Percentiles rank a stretch among this genome's conserved stretches.
Evolutionary conservation across 2,113 vertebrate species (phyloP).

Genomic region (Calyptommatus sinebrachiatus): DNA sequence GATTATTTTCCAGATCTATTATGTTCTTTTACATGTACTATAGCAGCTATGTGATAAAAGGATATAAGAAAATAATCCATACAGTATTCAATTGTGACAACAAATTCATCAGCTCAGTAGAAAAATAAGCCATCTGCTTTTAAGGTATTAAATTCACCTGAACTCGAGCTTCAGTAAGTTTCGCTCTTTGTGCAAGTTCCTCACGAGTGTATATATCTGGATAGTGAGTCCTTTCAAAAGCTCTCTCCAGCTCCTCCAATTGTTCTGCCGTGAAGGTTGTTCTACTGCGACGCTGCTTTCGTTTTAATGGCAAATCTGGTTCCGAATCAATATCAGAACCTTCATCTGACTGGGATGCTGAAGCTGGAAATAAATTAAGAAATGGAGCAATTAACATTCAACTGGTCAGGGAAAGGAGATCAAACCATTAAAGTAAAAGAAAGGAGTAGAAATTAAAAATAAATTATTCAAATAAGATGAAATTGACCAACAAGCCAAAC

Average conservation of each 20-base stretch:
- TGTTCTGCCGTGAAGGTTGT: conserved; percentile 97
- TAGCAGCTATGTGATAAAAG: too few relatives aligned
- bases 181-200: conserved; percentile 95
- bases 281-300: conserved; percentile 94
- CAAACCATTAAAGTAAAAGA: conserved; percentile 2
- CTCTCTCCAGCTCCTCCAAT: conserved; percentile 94
- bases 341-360: conserved; percentile 93
- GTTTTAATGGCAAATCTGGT: conserved; percentile 92
- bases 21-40: too few relatives aligned
- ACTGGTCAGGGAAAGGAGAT: not conserved
- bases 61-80: too few relatives aligned
- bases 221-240: conserved; percentile 97
- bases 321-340: conserved; percentile 97
- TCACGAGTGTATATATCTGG: conserved; percentile 98
- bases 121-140: not conserved
- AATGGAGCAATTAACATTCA: not conserved
- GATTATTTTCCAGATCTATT: too few relatives aligned
- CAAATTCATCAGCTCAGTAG: fast-evolving
- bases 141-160: conserved; percentile 75
- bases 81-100: not conserved
- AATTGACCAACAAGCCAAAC: not conserved
- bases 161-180: conserved; percentile 95
- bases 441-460: not conserved
- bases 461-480: conserved; percentile 1
- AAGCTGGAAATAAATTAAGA: conserved; percentile 47